These are phyloP conservation scores for Cepaea nemoralis DNA, from an alignment of 1,140 invertebrate species.

Conservation along the genomic window DNA sequence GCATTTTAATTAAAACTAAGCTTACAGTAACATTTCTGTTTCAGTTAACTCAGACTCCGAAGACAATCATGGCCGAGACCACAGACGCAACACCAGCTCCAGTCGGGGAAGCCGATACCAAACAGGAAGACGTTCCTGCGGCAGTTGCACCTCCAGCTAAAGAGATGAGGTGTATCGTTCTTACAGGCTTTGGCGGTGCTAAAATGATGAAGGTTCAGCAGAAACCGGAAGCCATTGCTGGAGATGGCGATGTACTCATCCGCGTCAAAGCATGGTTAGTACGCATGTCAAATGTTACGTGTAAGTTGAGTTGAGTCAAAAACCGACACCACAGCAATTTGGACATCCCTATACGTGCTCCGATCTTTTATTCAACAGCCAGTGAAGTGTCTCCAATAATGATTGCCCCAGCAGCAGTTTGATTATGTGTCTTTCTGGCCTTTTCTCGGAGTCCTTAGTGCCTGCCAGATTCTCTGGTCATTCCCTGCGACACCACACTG, in stretches of 20 bases:
- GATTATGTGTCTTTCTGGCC: too few relatives aligned
- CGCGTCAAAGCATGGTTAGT: constrained; percentile 89
- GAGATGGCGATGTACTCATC: constrained; percentile 85
- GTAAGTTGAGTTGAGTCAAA: too few relatives aligned
- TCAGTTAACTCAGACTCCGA: neutral
- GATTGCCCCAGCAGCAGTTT: too few relatives aligned
- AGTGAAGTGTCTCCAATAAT: too few relatives aligned
- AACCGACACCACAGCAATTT: too few relatives aligned
- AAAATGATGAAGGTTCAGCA: constrained; percentile 86
- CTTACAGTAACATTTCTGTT: neutral
- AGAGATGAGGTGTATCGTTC: constrained; percentile 84
- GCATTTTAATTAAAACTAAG: too few relatives aligned
- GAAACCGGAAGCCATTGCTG: constrained; percentile 82
- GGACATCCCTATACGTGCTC: too few relatives aligned
- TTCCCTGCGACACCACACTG: too few relatives aligned
- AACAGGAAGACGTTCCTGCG: constrained; percentile 20
- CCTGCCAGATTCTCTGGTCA: too few relatives aligned
- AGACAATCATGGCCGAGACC: constrained; percentile 17
- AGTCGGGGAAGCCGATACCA: neutral
- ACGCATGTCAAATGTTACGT: too few relatives aligned
- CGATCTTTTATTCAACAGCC: too few relatives aligned
- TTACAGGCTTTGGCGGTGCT: constrained; percentile 86
- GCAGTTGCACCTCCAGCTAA: constrained; percentile 75
- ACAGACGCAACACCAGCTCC: neutral
- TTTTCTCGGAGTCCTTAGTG: too few relatives aligned